A percentile compares a stretch with the other conserved stretches of the same genome.
phyloP scores from a whole-genome alignment of 1,140 invertebrate genomes.

The Carcinoscorpius rotundicauda region DNA sequence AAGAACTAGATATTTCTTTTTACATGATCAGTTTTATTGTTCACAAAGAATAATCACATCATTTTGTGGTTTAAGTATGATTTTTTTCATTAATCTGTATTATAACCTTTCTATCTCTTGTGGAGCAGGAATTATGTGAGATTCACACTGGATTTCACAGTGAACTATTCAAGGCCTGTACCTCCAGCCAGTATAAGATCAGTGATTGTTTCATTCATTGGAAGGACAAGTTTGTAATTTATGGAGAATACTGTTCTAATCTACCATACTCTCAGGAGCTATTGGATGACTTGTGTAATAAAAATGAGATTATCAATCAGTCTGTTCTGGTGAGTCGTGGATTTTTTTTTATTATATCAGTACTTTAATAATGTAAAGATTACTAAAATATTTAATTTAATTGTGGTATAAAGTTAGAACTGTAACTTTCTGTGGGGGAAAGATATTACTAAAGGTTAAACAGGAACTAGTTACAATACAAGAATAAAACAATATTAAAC shows the following conservation, averaged over 20 bases:
- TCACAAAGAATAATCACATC: too few relatives aligned
- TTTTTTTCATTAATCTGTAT: too few relatives aligned
- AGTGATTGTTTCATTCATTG: constrained; percentile 71
- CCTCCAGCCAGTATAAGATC: constrained; percentile 30
- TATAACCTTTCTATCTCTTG: too few relatives aligned
- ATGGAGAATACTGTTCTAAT: constrained; percentile 92
- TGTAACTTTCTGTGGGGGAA: too few relatives aligned
- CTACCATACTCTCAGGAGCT: constrained; percentile 63
- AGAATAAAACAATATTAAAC: too few relatives aligned
- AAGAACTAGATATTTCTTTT: too few relatives aligned
- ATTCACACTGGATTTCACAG: constrained; percentile 71
- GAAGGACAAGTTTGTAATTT: constrained; percentile 80
- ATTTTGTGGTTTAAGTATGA: too few relatives aligned
- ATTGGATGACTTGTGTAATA: constrained; percentile 57
- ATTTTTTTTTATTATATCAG: constrained; percentile 1
- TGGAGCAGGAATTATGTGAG: constrained; percentile 57
- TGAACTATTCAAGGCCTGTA: constrained; percentile 58
- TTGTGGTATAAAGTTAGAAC: too few relatives aligned
- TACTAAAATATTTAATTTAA: too few relatives aligned
- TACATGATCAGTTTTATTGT: too few relatives aligned
- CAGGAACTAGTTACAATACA: too few relatives aligned
- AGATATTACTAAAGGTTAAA: too few relatives aligned
- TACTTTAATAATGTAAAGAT: not conserved
- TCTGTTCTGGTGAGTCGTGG: constrained; percentile 39
- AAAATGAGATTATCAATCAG: constrained; percentile 43